Conservation (phyloP, 2,797 vertebrate genomes). For the Pangasius macronema region DNA sequence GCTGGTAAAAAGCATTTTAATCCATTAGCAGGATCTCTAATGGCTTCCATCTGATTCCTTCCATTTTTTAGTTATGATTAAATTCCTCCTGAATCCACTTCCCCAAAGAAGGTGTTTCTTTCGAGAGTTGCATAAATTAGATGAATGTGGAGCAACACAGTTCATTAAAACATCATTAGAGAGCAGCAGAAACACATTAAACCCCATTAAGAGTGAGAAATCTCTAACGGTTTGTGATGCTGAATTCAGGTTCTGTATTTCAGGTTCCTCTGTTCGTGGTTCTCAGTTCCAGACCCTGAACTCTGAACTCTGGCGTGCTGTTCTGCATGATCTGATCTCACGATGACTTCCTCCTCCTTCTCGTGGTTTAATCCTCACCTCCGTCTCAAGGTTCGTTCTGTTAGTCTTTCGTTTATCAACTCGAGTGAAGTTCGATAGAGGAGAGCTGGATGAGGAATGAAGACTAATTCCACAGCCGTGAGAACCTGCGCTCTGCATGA, state of each 20-base stretch:
- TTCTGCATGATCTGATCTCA: neutral
- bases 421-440: neutral
- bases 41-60: neutral
- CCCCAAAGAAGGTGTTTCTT: neutral
- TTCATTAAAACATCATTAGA: constrained; percentile 3
- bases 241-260: neutral
- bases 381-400: too few species aligned
- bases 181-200: neutral
- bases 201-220: neutral
- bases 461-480: neutral
- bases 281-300: neutral
- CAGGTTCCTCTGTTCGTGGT: neutral
- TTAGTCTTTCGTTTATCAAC: neutral
- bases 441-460: neutral
- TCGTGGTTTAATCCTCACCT: neutral
- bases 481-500: neutral
- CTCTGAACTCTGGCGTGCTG: too few species aligned
- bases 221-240: neutral
- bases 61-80: too few species aligned
- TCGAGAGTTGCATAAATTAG: neutral
- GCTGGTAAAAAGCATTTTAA: neutral
- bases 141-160: neutral
- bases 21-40: neutral
- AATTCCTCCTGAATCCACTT: neutral
- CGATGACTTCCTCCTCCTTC: neutral